These are phyloP conservation scores for Trachymyrmex cornetzi DNA, from an alignment of 1,140 invertebrate genomes.

Conservation along the genomic window DNA sequence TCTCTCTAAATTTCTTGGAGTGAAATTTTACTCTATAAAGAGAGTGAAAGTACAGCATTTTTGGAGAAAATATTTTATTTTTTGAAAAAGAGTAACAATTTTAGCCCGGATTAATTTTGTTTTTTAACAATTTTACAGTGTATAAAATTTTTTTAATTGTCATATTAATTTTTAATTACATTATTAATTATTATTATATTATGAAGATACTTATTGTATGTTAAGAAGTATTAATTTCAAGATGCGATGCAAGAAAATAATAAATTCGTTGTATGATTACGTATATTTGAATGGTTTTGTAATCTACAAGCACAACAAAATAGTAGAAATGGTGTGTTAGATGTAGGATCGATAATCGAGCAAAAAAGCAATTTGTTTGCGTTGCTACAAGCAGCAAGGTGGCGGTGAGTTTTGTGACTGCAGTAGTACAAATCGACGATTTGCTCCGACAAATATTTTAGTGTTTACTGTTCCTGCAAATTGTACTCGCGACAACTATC, in stretches of 20 bases:
- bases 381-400: conserved; percentile 13
- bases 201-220: background rate
- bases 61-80: no score
- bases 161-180: no score
- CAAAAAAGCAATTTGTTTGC: conserved; percentile 39
- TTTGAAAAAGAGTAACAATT: no score
- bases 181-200: background rate
- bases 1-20: no score
- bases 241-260: background rate
- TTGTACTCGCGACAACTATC: conserved; percentile 26
- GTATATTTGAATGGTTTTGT: conserved; percentile 12
- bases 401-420: conserved; percentile 25
- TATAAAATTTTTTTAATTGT: no score
- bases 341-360: conserved; percentile 22
- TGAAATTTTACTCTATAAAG: no score
- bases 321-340: conserved; percentile 2
- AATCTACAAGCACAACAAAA: background rate
- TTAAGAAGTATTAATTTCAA: conserved; percentile 1
- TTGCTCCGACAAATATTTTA: conserved; percentile 45
- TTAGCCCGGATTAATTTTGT: no score
- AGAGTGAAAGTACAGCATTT: no score
- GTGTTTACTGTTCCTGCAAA: conserved; percentile 32
- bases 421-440: conserved; percentile 32
- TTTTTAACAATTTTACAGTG: no score
- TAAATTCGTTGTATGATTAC: background rate